phyloP scores from a whole-genome alignment of 2,888 invertebrate species.

The Platycnemis pennipes region DNA sequence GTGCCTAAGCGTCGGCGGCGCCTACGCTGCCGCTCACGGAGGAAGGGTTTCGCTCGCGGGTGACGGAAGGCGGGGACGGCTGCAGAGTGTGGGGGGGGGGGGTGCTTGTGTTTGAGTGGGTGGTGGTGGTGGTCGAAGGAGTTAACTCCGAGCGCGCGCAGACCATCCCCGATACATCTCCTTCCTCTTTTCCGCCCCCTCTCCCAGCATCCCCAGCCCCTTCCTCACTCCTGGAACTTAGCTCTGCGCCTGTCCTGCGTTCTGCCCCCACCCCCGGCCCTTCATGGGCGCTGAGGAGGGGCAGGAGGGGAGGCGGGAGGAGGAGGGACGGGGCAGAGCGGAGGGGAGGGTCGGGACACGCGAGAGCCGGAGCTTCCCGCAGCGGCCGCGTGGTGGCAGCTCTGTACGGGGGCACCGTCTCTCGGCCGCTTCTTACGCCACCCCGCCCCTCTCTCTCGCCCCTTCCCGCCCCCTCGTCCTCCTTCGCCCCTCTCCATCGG shows the following conservation, averaged over 20 bases:
- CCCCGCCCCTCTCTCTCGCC: not conserved
- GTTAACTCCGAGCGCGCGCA: slow-evolving; percentile 58
- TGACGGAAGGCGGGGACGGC: slow-evolving; percentile 68
- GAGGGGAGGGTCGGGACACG: slow-evolving; percentile 28
- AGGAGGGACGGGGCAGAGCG: not conserved
- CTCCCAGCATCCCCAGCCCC: slow-evolving; percentile 49
- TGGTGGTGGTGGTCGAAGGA: slow-evolving; percentile 71
- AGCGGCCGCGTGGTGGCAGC: slow-evolving; percentile 64
- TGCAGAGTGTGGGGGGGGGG: slow-evolving; percentile 72
- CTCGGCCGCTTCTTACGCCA: slow-evolving; percentile 18
- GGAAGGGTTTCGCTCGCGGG: not conserved
- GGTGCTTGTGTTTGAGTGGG: slow-evolving; percentile 73
- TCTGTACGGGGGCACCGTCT: slow-evolving; percentile 52
- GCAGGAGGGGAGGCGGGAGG: not conserved
- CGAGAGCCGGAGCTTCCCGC: slow-evolving; percentile 51
- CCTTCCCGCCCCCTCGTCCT: not conserved
- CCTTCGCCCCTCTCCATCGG: not conserved
- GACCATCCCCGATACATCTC: slow-evolving; percentile 60
- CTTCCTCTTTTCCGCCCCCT: not conserved
- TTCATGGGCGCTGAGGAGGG: not conserved
- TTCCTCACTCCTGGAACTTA: slow-evolving; percentile 65
- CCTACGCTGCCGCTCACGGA: not conserved
- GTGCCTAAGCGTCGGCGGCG: not conserved
- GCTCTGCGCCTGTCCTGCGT: slow-evolving; percentile 60
- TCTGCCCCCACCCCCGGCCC: not conserved